Evolutionary conservation across 2,888 invertebrate species (phyloP).

Genomic region (Drosophila mulleri): DNA sequence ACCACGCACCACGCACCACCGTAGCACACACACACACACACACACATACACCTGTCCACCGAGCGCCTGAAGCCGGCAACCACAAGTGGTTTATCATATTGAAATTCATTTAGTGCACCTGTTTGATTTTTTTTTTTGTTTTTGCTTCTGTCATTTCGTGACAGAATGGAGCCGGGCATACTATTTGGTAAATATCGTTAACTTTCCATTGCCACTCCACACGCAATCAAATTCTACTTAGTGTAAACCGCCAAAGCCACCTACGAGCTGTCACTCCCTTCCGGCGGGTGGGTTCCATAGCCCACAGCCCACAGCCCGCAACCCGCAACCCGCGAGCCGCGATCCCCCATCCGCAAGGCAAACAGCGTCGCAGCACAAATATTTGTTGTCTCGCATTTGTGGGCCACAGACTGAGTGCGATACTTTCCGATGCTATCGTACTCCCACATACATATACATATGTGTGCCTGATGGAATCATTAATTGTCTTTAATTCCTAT

Average conservation of each 20-base stretch:
- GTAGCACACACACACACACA: no score
- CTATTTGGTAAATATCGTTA: conserved; percentile 79
- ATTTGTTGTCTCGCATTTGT: conserved; percentile 32
- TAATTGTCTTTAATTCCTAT: neutral
- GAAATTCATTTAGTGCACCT: conserved; percentile 83
- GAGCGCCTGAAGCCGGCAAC: conserved; percentile 50
- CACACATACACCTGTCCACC: conserved; percentile 7
- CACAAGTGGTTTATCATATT: conserved; percentile 82
- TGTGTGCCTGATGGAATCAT: neutral
- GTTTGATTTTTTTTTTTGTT: conserved; percentile 76
- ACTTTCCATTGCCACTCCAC: conserved; percentile 69
- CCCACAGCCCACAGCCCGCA: neutral
- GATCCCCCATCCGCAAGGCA: neutral
- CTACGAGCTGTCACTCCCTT: neutral
- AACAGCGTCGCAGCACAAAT: conserved; percentile 27
- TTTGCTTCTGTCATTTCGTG: conserved; percentile 27
- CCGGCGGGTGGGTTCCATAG: neutral
- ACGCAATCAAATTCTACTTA: conserved; percentile 71
- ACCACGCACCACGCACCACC: conserved; percentile 1
- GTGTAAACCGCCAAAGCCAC: conserved; percentile 30
- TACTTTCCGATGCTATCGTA: conserved; percentile 7
- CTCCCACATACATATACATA: neutral
- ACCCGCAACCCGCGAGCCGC: no score
- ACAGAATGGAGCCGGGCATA: conserved; percentile 43
- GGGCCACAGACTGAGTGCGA: neutral